These are phyloP conservation scores for Micromys minutus DNA, from an alignment of 2,113 vertebrate species.

Conservation along the genomic window DNA sequence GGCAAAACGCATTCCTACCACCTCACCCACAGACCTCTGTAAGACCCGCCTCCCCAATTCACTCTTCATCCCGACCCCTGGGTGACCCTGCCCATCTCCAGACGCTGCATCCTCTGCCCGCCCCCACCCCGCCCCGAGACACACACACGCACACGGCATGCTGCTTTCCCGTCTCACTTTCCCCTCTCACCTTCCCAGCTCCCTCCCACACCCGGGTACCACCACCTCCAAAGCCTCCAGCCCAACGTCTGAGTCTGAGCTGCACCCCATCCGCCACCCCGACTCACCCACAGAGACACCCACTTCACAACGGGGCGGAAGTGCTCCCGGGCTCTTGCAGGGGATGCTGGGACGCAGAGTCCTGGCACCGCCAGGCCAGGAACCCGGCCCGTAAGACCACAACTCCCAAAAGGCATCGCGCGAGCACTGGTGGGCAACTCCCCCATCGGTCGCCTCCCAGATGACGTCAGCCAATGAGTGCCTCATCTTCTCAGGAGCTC, in stretches of 20 bases:
- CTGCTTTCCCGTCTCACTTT: background rate
- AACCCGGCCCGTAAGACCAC: slow-evolving; percentile 27
- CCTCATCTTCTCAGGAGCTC: background rate
- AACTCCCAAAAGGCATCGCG: slow-evolving; percentile 67
- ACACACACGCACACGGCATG: background rate
- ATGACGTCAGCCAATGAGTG: slow-evolving; percentile 41
- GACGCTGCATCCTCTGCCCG: slow-evolving; percentile 51
- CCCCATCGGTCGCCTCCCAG: background rate
- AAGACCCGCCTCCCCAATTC: background rate
- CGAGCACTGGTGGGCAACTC: background rate
- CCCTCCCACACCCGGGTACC: slow-evolving; percentile 22
- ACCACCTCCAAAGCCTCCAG: slow-evolving; percentile 63
- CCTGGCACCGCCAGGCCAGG: slow-evolving; percentile 52
- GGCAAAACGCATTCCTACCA: background rate
- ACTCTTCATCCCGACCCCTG: slow-evolving; percentile 49
- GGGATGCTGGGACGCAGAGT: slow-evolving; percentile 77
- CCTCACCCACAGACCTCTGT: slow-evolving; percentile 18
- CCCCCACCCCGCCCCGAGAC: background rate
- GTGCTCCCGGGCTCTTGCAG: slow-evolving; percentile 65
- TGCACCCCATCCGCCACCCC: slow-evolving; percentile 74
- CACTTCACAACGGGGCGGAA: slow-evolving; percentile 80
- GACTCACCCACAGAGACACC: slow-evolving; percentile 80
- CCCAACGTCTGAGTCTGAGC: slow-evolving; percentile 55
- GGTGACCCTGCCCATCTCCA: slow-evolving; percentile 61
- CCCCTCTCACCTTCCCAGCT: slow-evolving; percentile 44